Base-by-base conservation (phyloP, 2,113 vertebrate genomes). In the Pterocles orientalis region DNA sequence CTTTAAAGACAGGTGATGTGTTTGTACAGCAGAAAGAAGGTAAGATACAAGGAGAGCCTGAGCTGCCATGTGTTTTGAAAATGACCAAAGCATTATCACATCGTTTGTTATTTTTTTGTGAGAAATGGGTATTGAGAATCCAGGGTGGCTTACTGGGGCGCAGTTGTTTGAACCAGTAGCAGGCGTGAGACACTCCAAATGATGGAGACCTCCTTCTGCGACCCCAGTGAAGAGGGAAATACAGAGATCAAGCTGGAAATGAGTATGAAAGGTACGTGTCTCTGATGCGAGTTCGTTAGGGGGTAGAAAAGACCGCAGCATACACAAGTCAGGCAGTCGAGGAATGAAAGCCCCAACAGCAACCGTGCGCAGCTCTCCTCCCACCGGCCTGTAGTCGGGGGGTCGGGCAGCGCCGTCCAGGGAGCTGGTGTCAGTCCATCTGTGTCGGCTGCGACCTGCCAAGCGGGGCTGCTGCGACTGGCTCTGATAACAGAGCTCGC, bases 311-410 rank as follows among this genome's bases (percentile, higher is more conserved):
- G 43, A n/a, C 16, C 11, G 53, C 21, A 41, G 36, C 18, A 48
- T 36, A 8, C 4, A 28, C 12, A 14, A 4, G 29, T 58, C 4
- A 12, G 5, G 4, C 18, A 24, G 13, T 19, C 0, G 17, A 31
- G 45, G 45, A 69, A 33, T 0, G 2, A 12, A 29, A 36, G 12
- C 34, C 24, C 26, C 31, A 13, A 11, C 29, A 39, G 33, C 1
- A 8, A 24, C 15, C 0, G 1, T 31, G 68, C 15, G 5, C 15
- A 29, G 48, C 4, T 2, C 31, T 68, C 26, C 26, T 60, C 15
- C 4, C 3, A 5, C 11, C 43, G 34, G 39, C 39, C 21, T 34
- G 26, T n/a, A 21, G 14, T 41, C 58, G 26, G 39, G 16, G 77
- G 64, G n/a, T 57, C 43, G 28, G 62, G 26, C 53, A 6, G 9